Base-by-base conservation (phyloP, 2,797 vertebrate genomes). In the Miichthys miiuy region DNA sequence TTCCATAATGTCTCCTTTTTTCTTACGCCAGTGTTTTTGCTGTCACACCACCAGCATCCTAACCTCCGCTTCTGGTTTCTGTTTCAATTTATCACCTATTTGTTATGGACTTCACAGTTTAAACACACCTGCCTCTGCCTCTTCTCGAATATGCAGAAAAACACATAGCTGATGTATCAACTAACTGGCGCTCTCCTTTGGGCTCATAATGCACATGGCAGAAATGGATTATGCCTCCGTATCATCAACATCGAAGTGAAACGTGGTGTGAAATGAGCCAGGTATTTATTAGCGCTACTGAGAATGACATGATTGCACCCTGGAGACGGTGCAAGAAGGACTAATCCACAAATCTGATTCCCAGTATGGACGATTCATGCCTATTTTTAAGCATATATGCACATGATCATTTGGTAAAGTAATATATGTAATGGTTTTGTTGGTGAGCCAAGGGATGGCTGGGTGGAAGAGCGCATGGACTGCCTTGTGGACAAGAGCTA, bases 231-330 rank as follows among this genome's bases (percentile, higher is more conserved):
- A 81, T 84, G 68, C 77, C 48, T 80, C 64, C 62, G 78, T 90
- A 90, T 86, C 80, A 85, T 90, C 88, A 80, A 89, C 92, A 82
- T 81, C 58, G 34, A 79, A 85, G 86, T 79, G 82, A 93, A 87
- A 86, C 78, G 57, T 63, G 87, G 81, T 84, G 80, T 77, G 88
- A 92, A 92, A 92, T 84, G 85, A 92, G 91, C 85, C 80, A 58
- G 75, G 63, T 91, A 86, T 94, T 93, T 87, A 89, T 92, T 92
- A 90, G 89, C 54, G 11, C 38, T 81, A 71, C 68, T 47, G 87
- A 89, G 88, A 92, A 91, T 92, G 91, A 91, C 91, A 89, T 92
- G 92, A 94, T 92, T 91, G 91, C 89, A 83, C 91, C 88, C 91
- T 42, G 72, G 90, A 88, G 90, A 88, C 66, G 7, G 34, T 34